phyloP scores from a whole-genome alignment of 2,797 vertebrate species.

The Rhinophrynus dorsalis region DNA sequence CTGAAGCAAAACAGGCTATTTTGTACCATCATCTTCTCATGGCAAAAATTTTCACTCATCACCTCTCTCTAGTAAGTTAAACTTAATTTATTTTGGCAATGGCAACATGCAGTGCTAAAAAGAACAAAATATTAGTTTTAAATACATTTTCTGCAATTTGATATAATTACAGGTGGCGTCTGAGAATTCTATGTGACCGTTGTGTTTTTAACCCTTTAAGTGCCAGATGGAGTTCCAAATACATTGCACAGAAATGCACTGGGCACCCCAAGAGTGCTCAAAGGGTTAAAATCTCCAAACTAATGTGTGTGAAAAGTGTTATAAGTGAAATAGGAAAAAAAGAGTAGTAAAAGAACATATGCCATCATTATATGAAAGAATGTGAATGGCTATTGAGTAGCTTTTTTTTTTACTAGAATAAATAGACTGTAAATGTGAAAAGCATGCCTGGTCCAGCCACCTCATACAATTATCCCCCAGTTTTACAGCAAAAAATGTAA shows the following conservation, averaged over 20 bases:
- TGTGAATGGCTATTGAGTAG: not conserved
- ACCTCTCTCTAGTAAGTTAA: no score
- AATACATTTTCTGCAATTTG: not conserved
- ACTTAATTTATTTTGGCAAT: not conserved
- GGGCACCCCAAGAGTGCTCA: no score
- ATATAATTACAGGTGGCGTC: not conserved
- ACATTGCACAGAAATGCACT: no score
- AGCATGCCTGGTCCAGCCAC: not conserved
- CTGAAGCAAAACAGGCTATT: no score
- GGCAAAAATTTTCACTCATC: no score
- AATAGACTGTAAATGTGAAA: not conserved
- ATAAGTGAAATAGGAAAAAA: not conserved
- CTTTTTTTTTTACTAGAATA: not conserved
- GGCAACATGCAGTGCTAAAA: not conserved
- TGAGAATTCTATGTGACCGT: not conserved
- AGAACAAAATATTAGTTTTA: not conserved
- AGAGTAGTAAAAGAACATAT: not conserved
- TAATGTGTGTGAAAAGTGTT: no score
- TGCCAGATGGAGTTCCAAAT: no score
- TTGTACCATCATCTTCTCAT: no score
- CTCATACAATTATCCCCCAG: not conserved
- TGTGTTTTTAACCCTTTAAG: no score
- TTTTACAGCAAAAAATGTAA: not conserved
- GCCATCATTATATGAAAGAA: not conserved
- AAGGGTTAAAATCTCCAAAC: not conserved